Evolutionary conservation across 2,888 invertebrate species (phyloP), one percentile per base, ranked within the genome.

Genomic region (Melanchra persicariae): DNA sequence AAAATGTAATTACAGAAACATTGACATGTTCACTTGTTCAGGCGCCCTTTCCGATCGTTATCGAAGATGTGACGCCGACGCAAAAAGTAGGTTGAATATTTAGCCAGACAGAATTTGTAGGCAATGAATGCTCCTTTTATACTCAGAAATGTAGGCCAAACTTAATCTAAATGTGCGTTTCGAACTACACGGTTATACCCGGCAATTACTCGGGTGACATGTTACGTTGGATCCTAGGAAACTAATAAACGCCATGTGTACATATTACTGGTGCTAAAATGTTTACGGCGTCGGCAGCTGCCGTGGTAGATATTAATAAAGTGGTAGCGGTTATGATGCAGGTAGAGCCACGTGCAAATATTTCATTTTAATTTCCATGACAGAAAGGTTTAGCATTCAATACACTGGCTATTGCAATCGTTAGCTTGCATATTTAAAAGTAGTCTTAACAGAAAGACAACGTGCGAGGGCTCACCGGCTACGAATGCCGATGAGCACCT

Each of bases 1-100:
- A 72, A 71, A 72, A 78, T 78, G 60, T 72, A 61, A 74, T 78
- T 78, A 78, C 60, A 26, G 22, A n/a, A 26, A 60, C 55, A 77
- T 57, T 74, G 60, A 78, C 60, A 49, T 34, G 26, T 70, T 62
- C 58, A 78, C 60, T 43, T 34, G 26, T 70, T 62, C 58, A 66
- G 59, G 30, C 26, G 51, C 40, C 26, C 26, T n/a, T 52, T 51
- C 15, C 40, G 37, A 79, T 61, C 62, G 63, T 79, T 73, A 63
- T 73, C 57, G 24, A 52, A 45, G 24, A 54, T 54, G 37, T 45
- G 58, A 52, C 71, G 58, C 19, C 37, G 5, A 58, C 77, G 49
- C 34, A n/a, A 45, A 24, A 54, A 43, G 43, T 57, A 49, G 52
- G 47, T 47, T 47, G 47, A 43, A 71, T 78, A 54, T 77, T 64